Base-by-base conservation (phyloP, 2,888 invertebrate genomes). In the Patella pellucida region DNA sequence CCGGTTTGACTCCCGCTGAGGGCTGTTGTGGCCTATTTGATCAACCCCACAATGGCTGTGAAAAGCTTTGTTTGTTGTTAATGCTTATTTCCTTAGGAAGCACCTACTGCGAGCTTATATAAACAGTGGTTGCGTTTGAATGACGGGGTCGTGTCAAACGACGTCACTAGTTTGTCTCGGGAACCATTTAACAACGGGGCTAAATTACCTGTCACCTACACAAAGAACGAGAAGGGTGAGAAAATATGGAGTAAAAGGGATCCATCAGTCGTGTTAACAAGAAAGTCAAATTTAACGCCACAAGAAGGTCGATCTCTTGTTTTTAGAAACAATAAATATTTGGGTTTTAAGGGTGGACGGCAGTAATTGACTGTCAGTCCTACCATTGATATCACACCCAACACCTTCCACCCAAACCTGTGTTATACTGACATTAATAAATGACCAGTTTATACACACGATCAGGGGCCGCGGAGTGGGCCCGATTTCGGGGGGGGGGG, bases 31-130 rank as follows among this genome's bases (percentile, higher is more conserved):
- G 9, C 19, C 9, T 62, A 62, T 62, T 62, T 12, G 19, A 62
- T 62, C 14, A 23, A 23, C 3, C 23, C 14, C 12, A 62, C 19
- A 73, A 68, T 23, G 27, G 31, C 52, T 31, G 70, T 68, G 69
- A 67, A 74, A 69, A 71, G 62, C 62, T 54, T 54, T 74, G 74
- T 74, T 74, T 74, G 71, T 74, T 74, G 70, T 71, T 56, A 54
- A 62, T 56, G 70, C 71, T 74, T 69, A 74, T 56, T 69, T 74
- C 69, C 71, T n/a, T 54, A 41, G 62, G 70, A 74, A 14, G 74
- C 41, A 52, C 70, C 67, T 62, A 50, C 74, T 27, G 74, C 52
- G 74, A 74, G 74, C 70, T 71, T 70, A 74, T 15, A 71, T 71
- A 52, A 74, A 74, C 74, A 74, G 67, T 23, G 62, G 74, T 52